phyloP scores from a whole-genome alignment of 2,797 vertebrate genomes.

The Danio albolineatus region DNA sequence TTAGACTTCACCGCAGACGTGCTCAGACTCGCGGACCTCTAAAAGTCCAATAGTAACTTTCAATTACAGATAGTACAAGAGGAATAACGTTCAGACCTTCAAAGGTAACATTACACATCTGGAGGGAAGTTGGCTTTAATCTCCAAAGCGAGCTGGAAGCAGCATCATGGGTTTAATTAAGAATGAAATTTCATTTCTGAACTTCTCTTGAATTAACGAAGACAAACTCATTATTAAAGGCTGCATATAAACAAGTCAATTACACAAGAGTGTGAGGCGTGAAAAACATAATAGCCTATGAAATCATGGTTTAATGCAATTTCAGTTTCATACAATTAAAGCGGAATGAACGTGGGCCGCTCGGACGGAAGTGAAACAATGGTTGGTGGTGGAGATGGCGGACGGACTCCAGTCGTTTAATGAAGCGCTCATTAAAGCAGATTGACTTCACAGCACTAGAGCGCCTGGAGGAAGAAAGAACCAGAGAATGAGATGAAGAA shows the following conservation, averaged over 20 bases:
- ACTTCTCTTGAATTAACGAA: conserved; percentile 38
- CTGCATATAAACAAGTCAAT: conserved; percentile 48
- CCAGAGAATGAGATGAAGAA: not conserved
- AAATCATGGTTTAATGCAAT: conserved; percentile 29
- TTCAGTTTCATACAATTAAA: conserved; percentile 40
- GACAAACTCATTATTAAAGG: conserved; percentile 49
- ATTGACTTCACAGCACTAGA: not conserved
- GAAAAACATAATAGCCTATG: conserved; percentile 7
- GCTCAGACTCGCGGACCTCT: conserved; percentile 19
- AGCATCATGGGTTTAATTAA: conserved; percentile 54
- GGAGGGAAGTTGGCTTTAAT: conserved; percentile 50
- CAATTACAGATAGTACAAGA: conserved; percentile 35
- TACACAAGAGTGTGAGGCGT: conserved; percentile 10
- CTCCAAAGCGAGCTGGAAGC: conserved; percentile 40
- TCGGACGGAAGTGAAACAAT: conserved; percentile 5
- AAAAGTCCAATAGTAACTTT: conserved; percentile 33
- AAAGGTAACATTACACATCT: conserved; percentile 51
- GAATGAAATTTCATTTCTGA: conserved; percentile 53
- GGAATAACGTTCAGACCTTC: conserved; percentile 30
- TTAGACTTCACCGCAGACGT: not conserved
- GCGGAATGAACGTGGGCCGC: not conserved
- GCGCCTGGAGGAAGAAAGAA: conserved; percentile 9
- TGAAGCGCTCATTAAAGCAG: conserved; percentile 11
- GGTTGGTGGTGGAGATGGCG: not conserved
- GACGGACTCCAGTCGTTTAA: conserved; percentile 2